These are phyloP conservation scores for Nemoura dubitans DNA, from an alignment of 2,888 invertebrate genomes.

Conservation along the genomic window DNA sequence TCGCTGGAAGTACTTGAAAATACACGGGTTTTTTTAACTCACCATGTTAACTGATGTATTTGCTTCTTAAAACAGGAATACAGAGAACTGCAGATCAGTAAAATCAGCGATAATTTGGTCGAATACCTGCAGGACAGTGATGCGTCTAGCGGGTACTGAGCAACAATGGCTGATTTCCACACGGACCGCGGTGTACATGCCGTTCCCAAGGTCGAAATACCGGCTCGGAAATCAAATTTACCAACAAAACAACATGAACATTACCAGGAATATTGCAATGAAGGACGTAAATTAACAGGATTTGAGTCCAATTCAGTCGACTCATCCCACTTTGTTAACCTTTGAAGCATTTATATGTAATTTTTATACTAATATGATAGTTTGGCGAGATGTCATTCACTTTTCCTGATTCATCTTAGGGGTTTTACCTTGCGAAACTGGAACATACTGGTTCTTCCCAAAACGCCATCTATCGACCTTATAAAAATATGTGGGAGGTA, in stretches of 20 bases:
- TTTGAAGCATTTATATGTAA: neutral
- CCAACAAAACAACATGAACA: neutral
- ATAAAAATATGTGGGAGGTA: neutral
- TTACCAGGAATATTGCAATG: neutral
- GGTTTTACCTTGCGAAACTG: neutral
- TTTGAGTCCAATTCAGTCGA: no score
- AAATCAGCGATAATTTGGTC: neutral
- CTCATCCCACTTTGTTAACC: no score
- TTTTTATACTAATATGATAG: neutral
- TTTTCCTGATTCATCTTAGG: neutral
- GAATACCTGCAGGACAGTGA: neutral
- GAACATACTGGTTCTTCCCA: neutral
- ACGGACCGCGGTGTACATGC: neutral
- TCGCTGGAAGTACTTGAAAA: neutral
- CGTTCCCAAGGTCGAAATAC: neutral
- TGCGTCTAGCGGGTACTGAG: slow-evolving; percentile 7
- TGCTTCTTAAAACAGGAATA: neutral
- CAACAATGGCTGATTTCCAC: neutral
- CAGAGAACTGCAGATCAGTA: neutral
- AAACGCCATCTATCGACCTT: neutral
- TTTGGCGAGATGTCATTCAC: neutral
- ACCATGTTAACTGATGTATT: neutral
- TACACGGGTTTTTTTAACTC: neutral
- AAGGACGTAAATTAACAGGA: no score
- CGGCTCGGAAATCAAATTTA: neutral